phyloP scores from a whole-genome alignment of 2,888 invertebrate genomes.

The Gandaritis pyraliata region DNA sequence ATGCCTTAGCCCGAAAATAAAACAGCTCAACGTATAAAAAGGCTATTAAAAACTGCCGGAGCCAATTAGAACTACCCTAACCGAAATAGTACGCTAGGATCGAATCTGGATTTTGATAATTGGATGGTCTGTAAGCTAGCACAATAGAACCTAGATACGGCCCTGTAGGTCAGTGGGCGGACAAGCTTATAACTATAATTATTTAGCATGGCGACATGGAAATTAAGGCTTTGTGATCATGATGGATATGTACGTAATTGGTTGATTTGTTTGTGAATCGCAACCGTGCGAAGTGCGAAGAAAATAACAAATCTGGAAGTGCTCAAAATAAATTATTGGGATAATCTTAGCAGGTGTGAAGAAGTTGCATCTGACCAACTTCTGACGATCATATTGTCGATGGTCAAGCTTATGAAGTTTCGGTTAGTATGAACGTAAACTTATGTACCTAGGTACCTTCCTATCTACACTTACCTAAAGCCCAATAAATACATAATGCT shows the following conservation, averaged over 20 bases:
- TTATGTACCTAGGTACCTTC: no score
- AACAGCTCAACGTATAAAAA: no score
- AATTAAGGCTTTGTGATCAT: slow-evolving; percentile 48
- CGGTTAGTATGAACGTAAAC: background rate
- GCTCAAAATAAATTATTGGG: background rate
- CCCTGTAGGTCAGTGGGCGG: slow-evolving; percentile 51
- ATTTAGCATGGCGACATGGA: slow-evolving; percentile 53
- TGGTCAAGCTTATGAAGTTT: background rate
- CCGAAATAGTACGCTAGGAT: no score
- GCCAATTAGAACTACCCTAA: no score
- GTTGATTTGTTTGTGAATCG: slow-evolving; percentile 40
- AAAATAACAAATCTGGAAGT: background rate
- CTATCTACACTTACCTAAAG: no score
- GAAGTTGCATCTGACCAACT: no score
- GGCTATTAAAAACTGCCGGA: no score
- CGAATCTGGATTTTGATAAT: no score
- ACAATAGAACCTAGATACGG: background rate
- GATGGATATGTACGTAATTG: slow-evolving; percentile 33
- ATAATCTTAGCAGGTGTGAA: slow-evolving; percentile 2
- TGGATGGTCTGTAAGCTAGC: no score
- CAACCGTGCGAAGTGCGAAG: slow-evolving; percentile 20
- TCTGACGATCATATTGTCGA: no score
- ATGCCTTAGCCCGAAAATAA: no score
- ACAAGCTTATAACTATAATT: slow-evolving; percentile 55
- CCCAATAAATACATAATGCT: background rate